phyloP scores from a whole-genome alignment of 1,140 invertebrate genomes.

The Cotesia glomerata region DNA sequence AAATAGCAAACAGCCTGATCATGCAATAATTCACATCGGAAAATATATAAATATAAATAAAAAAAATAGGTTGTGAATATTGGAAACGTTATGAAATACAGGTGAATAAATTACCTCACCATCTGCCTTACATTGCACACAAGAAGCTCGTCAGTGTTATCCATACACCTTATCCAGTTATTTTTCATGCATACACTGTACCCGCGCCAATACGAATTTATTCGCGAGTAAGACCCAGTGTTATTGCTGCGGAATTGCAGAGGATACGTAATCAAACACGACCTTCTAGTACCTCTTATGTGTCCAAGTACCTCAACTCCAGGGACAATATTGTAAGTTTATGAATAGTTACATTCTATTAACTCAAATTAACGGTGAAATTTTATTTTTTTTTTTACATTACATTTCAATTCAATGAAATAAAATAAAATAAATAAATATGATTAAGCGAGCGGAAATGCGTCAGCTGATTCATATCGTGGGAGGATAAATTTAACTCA shows the following conservation, averaged over 20 bases:
- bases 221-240: slow-evolving; percentile 72
- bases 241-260: slow-evolving; percentile 74
- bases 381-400: no score
- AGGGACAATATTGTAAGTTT: slow-evolving; percentile 72
- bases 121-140: slow-evolving; percentile 69
- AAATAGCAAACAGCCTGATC: not conserved
- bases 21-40: no score
- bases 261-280: slow-evolving; percentile 73
- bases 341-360: not conserved
- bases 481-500: not conserved
- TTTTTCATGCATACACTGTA: slow-evolving; percentile 49
- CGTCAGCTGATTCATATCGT: not conserved
- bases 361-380: not conserved
- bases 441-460: slow-evolving; percentile 5
- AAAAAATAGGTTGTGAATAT: no score
- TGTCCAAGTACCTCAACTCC: slow-evolving; percentile 79
- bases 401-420: not conserved
- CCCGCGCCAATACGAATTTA: slow-evolving; percentile 60
- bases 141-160: slow-evolving; percentile 67
- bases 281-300: slow-evolving; percentile 67
- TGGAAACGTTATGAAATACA: slow-evolving; percentile 35
- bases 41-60: no score
- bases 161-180: slow-evolving; percentile 51
- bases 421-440: not conserved
- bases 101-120: slow-evolving; percentile 57